Evolutionary conservation across 2,888 invertebrate genomes (phyloP), one percentile per base, ranked within the genome.

Genomic region (Drosophila quasianomalipes): DNA sequence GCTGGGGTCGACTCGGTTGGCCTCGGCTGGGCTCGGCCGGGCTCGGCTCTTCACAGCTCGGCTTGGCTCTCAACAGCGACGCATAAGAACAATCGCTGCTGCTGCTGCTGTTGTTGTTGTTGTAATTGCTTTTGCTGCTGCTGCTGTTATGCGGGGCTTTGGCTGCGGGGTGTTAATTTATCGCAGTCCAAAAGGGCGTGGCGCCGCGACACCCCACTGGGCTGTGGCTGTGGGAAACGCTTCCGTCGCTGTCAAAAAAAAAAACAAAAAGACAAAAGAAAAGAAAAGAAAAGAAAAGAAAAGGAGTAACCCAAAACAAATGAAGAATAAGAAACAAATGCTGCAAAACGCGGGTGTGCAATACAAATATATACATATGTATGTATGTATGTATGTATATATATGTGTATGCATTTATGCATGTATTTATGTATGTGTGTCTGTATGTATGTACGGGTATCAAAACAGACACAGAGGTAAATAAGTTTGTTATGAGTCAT

Each of bases 161-260:
- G 69, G 63, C 67, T 59, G 30, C 64, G 60, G 65, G 71, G 73
- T 81, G 84, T 87, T 87, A 74, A 84, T 75, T 86, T 89, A 84
- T 89, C 74, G 72, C 76, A 81, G 79, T 76, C 76, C 67, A 72
- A 76, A 84, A 84, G 90, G 85, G 85, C 88, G 85, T 85, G 90
- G 90, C 80, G 70, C 57, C 61, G 30, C 59, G 41, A 22, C 58
- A 53, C 26, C 37, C 39, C 37, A 51, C 55, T 35, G 52, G 65
- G 62, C 61, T 54, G 63, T n/a, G 49, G 60, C 51, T 52, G 54
- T 51, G 62, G 51, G 47, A 60, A 63, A 30, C 47, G 67, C 64
- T 79, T 81, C 77, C 81, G 68, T 76, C 28, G 62, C 57, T 62
- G 67, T 41, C 74, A 69, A 69, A 63, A 9, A 57, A 37, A 16